Percentiles rank a stretch among this genome's conserved stretches.
Evolutionary conservation across 35 echinoderm and acorn worm genomes (phyloP).

Genomic region (Holothuria glaberrima): DNA sequence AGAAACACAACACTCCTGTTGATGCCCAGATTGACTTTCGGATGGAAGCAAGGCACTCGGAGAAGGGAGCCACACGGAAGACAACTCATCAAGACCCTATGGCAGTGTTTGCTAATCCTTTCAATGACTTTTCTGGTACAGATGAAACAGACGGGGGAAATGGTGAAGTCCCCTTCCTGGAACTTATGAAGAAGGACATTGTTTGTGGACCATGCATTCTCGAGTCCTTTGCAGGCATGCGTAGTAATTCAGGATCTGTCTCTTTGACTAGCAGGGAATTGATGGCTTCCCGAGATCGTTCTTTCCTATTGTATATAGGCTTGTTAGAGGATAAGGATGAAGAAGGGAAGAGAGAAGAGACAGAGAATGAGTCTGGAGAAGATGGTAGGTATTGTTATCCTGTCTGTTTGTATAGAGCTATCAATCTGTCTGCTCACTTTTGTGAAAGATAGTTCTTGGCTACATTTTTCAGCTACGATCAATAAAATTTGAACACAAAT

Average conservation of each 20-base stretch:
- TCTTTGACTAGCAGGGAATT: constrained; percentile 87
- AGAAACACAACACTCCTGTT: constrained; percentile 62
- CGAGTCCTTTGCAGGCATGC: constrained; percentile 87
- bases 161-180: constrained; percentile 65
- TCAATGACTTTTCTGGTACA: constrained; percentile 1
- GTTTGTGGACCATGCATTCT: constrained; percentile 88
- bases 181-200: constrained; percentile 76
- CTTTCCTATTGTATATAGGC: constrained; percentile 92
- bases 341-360: no score
- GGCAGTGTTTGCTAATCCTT: constrained; percentile 45
- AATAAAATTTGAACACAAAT: no score
- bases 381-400: no score
- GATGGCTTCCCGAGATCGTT: constrained; percentile 75
- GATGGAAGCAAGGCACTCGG: constrained; percentile 57
- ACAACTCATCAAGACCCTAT: constrained; percentile 45
- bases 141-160: constrained; percentile 34
- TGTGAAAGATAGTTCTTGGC: no score
- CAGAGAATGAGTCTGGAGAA: no score
- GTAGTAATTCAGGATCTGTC: constrained; percentile 77
- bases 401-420: no score
- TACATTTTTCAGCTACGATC: no score
- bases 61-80: constrained; percentile 4
- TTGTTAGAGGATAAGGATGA: constrained; percentile 13
- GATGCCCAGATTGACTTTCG: constrained; percentile 93
- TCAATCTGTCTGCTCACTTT: no score